A percentile compares a stretch with the other conserved stretches of the same genome.
Evolutionary conservation across 1,140 invertebrate species (phyloP).

Genomic region (Homarus americanus): DNA sequence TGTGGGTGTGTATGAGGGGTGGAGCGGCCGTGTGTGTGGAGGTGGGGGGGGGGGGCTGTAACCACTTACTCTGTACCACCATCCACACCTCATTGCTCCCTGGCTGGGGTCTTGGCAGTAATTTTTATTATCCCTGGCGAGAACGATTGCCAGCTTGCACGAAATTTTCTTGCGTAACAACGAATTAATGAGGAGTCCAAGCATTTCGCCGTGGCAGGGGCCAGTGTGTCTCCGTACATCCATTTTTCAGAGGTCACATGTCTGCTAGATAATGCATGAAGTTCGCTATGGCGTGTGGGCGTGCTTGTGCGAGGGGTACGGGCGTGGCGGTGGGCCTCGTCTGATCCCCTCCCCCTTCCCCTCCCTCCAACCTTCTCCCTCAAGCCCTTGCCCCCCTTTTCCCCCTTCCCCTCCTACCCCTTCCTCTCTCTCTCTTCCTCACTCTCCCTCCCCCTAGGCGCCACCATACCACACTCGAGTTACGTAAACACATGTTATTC

Average conservation of each 20-base stretch:
- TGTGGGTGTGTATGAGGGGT: no score
- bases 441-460: constrained; percentile 2
- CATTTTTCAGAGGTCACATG: constrained; percentile 47
- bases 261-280: constrained; percentile 41
- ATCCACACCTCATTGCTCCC: neutral
- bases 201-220: constrained; percentile 6
- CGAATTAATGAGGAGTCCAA: constrained; percentile 27
- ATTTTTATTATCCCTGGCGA: constrained; percentile 42
- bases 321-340: constrained; percentile 39
- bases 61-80: no score
- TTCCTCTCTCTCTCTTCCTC: no score
- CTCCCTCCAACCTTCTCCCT: no score
- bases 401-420: no score
- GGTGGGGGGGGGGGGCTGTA: constrained; percentile 22
- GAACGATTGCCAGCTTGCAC: constrained; percentile 41
- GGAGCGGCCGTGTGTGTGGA: neutral
- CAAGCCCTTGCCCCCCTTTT: neutral
- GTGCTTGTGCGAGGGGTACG: constrained; percentile 35
- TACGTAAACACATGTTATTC: constrained; percentile 35
- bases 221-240: constrained; percentile 9
- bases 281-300: constrained; percentile 37
- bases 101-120: constrained; percentile 33
- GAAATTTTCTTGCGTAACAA: constrained; percentile 45
- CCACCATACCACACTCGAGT: constrained; percentile 34
- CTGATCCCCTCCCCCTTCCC: neutral